These are phyloP conservation scores for Eremobia ochroleuca DNA, from an alignment of 2,888 invertebrate genomes.

Conservation along the genomic window DNA sequence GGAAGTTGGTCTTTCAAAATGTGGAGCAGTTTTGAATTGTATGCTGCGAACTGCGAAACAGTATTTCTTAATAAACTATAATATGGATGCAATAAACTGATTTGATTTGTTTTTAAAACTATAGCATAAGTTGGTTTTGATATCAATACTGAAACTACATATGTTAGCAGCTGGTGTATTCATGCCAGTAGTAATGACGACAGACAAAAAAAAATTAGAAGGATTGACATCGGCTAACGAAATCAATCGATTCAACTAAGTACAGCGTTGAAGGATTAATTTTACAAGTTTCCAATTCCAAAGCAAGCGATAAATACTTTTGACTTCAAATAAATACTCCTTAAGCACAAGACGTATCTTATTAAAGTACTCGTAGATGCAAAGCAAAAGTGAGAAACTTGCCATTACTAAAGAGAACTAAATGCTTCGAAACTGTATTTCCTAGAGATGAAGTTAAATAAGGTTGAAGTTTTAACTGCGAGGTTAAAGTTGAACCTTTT, in stretches of 20 bases:
- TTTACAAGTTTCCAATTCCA: background rate
- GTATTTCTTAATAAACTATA: background rate
- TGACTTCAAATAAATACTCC: slow-evolving; percentile 16
- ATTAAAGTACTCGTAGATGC: slow-evolving; percentile 34
- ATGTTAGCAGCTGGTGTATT: background rate
- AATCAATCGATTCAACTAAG: background rate
- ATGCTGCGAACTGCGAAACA: background rate
- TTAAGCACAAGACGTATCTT: slow-evolving; percentile 16
- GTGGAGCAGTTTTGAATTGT: slow-evolving; percentile 12
- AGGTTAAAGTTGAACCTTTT: slow-evolving; percentile 20
- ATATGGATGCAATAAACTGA: background rate
- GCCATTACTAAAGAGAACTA: slow-evolving; percentile 28
- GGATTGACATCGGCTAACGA: background rate
- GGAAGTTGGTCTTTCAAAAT: slow-evolving; percentile 7
- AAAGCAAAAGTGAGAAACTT: slow-evolving; percentile 33
- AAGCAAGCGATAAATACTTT: slow-evolving; percentile 6
- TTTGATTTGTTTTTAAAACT: background rate
- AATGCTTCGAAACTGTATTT: slow-evolving; percentile 33
- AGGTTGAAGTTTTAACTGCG: slow-evolving; percentile 4
- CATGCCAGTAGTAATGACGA: background rate
- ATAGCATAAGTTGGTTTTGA: background rate
- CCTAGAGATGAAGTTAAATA: slow-evolving; percentile 46
- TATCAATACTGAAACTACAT: background rate
- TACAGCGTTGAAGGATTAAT: background rate
- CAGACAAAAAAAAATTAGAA: background rate